Base-by-base conservation (phyloP, 2,113 vertebrate species). In the Hemicordylus capensis region DNA sequence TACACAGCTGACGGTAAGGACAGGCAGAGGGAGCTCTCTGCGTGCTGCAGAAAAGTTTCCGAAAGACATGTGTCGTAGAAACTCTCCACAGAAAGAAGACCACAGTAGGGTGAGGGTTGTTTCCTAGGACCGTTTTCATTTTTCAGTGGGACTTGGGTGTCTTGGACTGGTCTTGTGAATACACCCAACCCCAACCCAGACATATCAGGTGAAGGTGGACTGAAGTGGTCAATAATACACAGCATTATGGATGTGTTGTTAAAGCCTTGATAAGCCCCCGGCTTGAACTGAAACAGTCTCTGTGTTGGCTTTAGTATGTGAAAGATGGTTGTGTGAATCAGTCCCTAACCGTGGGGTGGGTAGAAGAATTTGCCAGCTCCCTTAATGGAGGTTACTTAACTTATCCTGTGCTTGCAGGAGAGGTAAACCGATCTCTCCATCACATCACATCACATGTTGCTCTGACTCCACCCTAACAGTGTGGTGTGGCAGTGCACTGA, bases 1-100 rank as follows among this genome's bases (percentile, higher is more conserved):
- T 98, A 98, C 77, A 88, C 96, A 37, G 93, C 54, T 78, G 97
- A 97, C 2, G 96, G 99, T 99, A 97, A 93, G 93, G 44, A n/a
- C 14, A 91, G 89, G 37, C 44, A 67, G 59, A n/a, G n/a, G n/a
- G n/a, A 10, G 22, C 24, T 2, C n/a, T n/a, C 15, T 3, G 39
- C 39, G 15, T n/a, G 19, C 6, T 37, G 12, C 51, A 11, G 10
- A n/a, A n/a, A n/a, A n/a, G n/a, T n/a, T n/a, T n/a, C 19, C 6
- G 1, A 6, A 28, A 54, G n/a, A n/a, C n/a, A n/a, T 11, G 5
- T 22, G 2, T 11, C 22, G 19, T n/a, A 61, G 26, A 20, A 78
- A 31, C 34, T 5, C 42, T 15, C 44, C 72, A 74, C 46, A 44
- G 70, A 28, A 26, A 39, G 6, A 44, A n/a, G n/a, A n/a, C 42